These are phyloP conservation scores for Drosophila phalerata DNA, from an alignment of 2,888 invertebrate genomes.

Conservation along the genomic window DNA sequence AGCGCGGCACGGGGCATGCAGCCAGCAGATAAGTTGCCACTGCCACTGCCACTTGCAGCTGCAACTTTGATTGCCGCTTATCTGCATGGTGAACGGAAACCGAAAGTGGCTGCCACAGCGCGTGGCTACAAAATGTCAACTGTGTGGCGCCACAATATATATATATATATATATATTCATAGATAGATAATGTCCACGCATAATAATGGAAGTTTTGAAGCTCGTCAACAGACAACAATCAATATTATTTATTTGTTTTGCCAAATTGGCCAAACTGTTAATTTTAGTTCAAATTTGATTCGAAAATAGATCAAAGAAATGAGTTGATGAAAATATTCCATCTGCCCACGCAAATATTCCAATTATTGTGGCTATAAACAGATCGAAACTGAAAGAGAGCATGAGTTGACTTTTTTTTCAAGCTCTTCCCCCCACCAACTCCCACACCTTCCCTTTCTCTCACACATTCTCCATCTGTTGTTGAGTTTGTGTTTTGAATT, in stretches of 20 bases:
- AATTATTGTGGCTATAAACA: conserved; percentile 68
- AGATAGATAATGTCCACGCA: conserved; percentile 13
- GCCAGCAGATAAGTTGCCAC: conserved; percentile 23
- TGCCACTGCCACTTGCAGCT: conserved; percentile 18
- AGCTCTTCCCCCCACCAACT: neutral
- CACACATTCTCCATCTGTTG: neutral
- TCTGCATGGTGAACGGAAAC: conserved; percentile 40
- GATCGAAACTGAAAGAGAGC: conserved; percentile 35
- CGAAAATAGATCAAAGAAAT: conserved; percentile 54
- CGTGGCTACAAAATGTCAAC: conserved; percentile 49
- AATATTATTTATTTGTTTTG: conserved; percentile 49
- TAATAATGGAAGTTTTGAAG: conserved; percentile 50
- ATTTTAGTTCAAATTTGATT: conserved; percentile 61
- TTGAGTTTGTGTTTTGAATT: conserved; percentile 35
- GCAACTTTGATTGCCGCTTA: conserved; percentile 49
- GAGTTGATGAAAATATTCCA: conserved; percentile 64
- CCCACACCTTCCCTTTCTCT: neutral
- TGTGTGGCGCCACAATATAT: conserved; percentile 47
- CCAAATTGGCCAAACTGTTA: conserved; percentile 60
- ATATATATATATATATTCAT: neutral
- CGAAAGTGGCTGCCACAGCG: conserved; percentile 41
- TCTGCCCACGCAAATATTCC: conserved; percentile 56
- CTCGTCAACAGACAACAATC: conserved; percentile 19
- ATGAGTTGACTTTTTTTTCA: conserved; percentile 28
- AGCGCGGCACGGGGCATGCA: conserved; percentile 41